phyloP scores from a whole-genome alignment of 1,140 invertebrate species.

The Trichonephila clavata region DNA sequence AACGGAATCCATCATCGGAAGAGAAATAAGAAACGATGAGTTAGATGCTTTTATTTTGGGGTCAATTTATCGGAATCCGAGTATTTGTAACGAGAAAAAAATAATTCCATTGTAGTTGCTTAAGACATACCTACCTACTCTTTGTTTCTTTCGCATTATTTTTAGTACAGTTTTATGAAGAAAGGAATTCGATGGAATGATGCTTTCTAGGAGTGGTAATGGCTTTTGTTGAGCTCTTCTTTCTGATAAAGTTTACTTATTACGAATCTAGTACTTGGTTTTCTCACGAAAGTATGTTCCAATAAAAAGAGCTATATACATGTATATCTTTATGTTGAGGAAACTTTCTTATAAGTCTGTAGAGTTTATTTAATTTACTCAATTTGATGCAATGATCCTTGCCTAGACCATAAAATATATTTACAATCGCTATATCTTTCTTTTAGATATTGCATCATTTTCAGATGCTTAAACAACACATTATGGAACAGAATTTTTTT shows the following conservation, averaged over 20 bases:
- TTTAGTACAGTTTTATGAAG: neutral
- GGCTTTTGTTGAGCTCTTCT: constrained; percentile 47
- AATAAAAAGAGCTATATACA: neutral
- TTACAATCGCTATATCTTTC: no score
- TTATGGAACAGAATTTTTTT: no score
- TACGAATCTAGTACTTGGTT: neutral
- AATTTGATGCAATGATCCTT: no score
- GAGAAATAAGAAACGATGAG: neutral
- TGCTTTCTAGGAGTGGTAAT: constrained; percentile 32
- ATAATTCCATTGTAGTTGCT: neutral
- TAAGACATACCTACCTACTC: constrained; percentile 43
- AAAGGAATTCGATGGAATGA: constrained; percentile 55
- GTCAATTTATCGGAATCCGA: constrained; percentile 65
- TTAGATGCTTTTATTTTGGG: neutral
- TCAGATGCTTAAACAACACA: no score
- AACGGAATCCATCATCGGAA: neutral
- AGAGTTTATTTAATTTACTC: no score
- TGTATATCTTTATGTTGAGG: neutral
- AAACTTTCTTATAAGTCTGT: no score
- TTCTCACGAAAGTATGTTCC: neutral
- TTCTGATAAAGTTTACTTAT: constrained; percentile 22
- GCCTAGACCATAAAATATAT: no score
- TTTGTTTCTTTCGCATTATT: neutral
- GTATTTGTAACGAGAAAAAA: neutral
- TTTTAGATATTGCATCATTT: no score